A percentile compares a stretch with the other conserved stretches of the same genome.
phyloP scores from a whole-genome alignment of 2,113 vertebrate species.

The Microtus montanus region DNA sequence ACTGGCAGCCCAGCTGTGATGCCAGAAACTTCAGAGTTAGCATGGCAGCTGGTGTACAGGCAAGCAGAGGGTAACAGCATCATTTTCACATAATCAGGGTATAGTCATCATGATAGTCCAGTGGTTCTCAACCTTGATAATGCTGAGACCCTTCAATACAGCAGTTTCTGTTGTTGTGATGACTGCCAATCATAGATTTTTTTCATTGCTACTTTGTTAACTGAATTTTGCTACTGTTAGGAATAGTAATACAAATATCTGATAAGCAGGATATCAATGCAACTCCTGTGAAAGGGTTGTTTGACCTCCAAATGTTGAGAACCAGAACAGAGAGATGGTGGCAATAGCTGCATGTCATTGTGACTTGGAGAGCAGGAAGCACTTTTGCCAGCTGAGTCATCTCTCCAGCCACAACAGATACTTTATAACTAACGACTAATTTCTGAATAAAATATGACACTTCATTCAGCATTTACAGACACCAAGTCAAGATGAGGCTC shows the following conservation, averaged over 20 bases:
- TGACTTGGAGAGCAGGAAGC: background rate
- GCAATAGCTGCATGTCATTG: background rate
- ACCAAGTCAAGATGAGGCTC: background rate
- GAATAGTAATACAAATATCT: background rate
- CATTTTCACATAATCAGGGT: conserved; percentile 57
- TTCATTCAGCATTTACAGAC: conserved; percentile 38
- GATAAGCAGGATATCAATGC: background rate
- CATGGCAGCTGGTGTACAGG: conserved; percentile 41
- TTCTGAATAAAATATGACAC: conserved; percentile 2
- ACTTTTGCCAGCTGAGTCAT: background rate
- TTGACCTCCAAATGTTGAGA: background rate
- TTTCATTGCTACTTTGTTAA: background rate
- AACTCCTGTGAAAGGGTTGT: background rate
- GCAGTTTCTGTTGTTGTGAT: background rate
- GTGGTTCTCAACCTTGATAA: background rate
- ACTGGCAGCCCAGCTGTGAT: background rate
- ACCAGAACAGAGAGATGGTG: background rate
- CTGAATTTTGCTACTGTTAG: background rate
- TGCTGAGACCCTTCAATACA: background rate
- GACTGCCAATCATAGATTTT: background rate
- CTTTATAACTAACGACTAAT: conserved; percentile 37
- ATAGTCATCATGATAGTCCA: conserved; percentile 21
- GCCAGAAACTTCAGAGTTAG: conserved; percentile 48
- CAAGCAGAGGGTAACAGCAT: conserved; percentile 45
- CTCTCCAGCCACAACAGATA: background rate